Evolutionary conservation across 2,888 invertebrate species (phyloP).

Genomic region (Perizoma affinitatum): DNA sequence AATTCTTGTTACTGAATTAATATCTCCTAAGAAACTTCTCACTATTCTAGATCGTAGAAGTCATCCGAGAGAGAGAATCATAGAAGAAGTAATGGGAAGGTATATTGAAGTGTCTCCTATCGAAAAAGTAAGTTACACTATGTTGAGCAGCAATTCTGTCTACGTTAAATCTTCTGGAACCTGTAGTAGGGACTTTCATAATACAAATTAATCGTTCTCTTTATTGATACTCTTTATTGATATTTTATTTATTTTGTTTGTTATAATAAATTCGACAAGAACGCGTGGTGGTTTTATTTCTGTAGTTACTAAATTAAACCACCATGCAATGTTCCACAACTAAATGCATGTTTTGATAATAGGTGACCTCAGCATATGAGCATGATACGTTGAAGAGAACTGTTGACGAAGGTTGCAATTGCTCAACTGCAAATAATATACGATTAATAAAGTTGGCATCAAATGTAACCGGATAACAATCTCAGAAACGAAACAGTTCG

Average conservation of each 20-base stretch:
- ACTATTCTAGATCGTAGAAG: slow-evolving; percentile 64
- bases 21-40: slow-evolving; percentile 29
- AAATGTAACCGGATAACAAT: slow-evolving; percentile 7
- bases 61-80: slow-evolving; percentile 58
- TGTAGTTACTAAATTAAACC: slow-evolving; percentile 42
- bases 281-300: slow-evolving; percentile 62
- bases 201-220: slow-evolving; percentile 7
- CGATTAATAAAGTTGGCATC: slow-evolving; percentile 11
- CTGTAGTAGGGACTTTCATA: slow-evolving; percentile 15
- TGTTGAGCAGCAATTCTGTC: slow-evolving; percentile 46
- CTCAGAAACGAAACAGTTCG: slow-evolving; percentile 17
- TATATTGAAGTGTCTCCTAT: slow-evolving; percentile 55
- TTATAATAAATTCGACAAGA: slow-evolving; percentile 42
- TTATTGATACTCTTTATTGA: slow-evolving; percentile 2
- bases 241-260: slow-evolving; percentile 16
- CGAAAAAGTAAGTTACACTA: slow-evolving; percentile 63
- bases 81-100: slow-evolving; percentile 68
- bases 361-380: slow-evolving; percentile 44
- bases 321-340: slow-evolving; percentile 43
- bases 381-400: slow-evolving; percentile 20
- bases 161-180: slow-evolving; percentile 18
- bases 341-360: slow-evolving; percentile 42
- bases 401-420: slow-evolving; percentile 33
- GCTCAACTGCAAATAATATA: slow-evolving; percentile 26
- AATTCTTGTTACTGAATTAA: neutral